These are phyloP conservation scores for Nomada ferruginata DNA, from an alignment of 2,888 invertebrate species.

Conservation along the genomic window DNA sequence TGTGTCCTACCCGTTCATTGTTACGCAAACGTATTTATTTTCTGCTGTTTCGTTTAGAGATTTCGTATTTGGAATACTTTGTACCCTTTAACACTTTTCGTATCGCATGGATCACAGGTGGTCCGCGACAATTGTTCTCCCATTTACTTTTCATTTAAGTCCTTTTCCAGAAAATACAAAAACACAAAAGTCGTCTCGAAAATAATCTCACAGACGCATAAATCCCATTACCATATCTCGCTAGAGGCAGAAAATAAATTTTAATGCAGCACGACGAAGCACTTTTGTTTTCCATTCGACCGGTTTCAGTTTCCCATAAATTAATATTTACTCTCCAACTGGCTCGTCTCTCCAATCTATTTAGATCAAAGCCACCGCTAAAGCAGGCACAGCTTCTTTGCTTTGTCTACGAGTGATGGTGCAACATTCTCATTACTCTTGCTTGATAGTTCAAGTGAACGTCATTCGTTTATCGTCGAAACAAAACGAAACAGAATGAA, in stretches of 20 bases:
- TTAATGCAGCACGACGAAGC: conserved; percentile 20
- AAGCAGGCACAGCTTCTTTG: conserved; percentile 6
- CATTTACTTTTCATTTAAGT: too few relatives aligned
- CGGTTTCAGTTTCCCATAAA: conserved; percentile 21
- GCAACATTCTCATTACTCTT: conserved; percentile 9
- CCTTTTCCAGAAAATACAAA: neutral
- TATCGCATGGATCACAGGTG: too few relatives aligned
- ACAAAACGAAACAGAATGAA: neutral
- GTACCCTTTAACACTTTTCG: too few relatives aligned
- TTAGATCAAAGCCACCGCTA: conserved; percentile 24
- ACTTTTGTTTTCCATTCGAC: conserved; percentile 15
- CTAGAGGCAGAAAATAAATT: conserved; percentile 6
- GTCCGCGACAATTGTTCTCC: too few relatives aligned
- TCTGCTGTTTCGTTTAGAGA: neutral
- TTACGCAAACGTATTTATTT: neutral
- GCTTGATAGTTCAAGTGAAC: conserved; percentile 15
- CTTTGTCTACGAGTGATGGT: neutral
- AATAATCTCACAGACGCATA: conserved; percentile 14
- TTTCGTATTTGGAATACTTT: too few relatives aligned
- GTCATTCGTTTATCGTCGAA: conserved; percentile 6
- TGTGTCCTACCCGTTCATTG: neutral
- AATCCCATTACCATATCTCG: neutral
- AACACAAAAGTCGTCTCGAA: neutral
- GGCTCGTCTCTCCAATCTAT: neutral
- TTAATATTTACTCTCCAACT: conserved; percentile 42